These are phyloP conservation scores for Furcifer pardalis DNA, from an alignment of 2,797 vertebrate species.

Conservation along the genomic window DNA sequence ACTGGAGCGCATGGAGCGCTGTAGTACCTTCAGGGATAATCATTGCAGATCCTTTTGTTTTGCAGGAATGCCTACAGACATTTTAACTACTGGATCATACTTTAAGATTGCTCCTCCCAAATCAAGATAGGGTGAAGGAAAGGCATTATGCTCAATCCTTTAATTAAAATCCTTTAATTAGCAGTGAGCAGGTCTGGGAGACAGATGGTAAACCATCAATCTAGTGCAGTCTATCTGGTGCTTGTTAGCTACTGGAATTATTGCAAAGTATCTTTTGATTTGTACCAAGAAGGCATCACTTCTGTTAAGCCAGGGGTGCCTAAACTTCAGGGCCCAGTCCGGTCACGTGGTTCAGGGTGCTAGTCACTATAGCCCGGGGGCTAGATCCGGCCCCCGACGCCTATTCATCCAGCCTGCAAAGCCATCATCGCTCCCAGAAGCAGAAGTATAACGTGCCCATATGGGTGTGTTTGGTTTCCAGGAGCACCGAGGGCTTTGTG, in stretches of 20 bases:
- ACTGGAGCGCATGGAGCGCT: neutral
- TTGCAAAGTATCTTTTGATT: neutral
- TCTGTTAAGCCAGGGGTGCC: too few relatives aligned
- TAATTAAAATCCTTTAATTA: neutral
- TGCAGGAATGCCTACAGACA: neutral
- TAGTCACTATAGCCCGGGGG: too few relatives aligned
- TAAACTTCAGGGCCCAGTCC: too few relatives aligned
- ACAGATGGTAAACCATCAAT: too few relatives aligned
- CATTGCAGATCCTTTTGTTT: neutral
- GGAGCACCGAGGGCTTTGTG: too few relatives aligned
- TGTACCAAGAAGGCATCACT: neutral
- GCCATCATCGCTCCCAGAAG: too few relatives aligned
- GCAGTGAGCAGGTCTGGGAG: neutral
- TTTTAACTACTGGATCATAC: neutral
- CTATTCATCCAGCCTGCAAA: too few relatives aligned
- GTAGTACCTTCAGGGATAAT: neutral
- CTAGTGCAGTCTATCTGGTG: neutral
- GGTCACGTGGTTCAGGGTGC: too few relatives aligned
- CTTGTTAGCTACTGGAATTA: neutral
- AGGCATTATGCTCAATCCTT: neutral
- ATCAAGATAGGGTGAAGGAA: neutral
- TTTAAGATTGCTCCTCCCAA: neutral
- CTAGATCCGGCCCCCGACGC: too few relatives aligned
- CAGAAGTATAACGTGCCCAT: too few relatives aligned
- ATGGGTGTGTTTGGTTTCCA: too few relatives aligned